Conservation (phyloP, 2,113 vertebrate species). For the Gila orcuttii region DNA sequence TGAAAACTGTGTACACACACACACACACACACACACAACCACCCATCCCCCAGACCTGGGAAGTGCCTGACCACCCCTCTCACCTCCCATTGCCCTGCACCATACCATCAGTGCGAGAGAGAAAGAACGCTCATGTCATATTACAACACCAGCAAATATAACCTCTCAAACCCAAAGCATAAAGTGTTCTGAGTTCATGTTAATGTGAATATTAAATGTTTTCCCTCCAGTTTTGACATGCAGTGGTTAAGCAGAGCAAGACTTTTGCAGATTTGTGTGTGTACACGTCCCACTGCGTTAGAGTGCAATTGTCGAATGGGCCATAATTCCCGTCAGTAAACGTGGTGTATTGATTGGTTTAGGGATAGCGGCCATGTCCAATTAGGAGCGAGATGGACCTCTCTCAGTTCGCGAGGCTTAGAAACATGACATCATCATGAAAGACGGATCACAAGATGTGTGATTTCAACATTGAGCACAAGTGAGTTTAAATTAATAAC, state of each 20-base stretch:
- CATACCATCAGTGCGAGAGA: constrained; percentile 21
- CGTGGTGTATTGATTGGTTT: constrained; percentile 33
- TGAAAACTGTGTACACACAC: constrained; percentile 56
- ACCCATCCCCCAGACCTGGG: constrained; percentile 57
- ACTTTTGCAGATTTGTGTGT: not conserved
- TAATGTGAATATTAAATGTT: constrained; percentile 17
- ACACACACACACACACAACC: constrained; percentile 46
- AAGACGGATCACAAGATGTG: not conserved
- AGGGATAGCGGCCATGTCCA: constrained; percentile 23
- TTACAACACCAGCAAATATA: constrained; percentile 16
- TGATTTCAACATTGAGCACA: not conserved
- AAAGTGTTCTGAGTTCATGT: not conserved
- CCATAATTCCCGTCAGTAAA: constrained; percentile 34
- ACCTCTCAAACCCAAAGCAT: not conserved
- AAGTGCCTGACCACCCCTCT: constrained; percentile 57
- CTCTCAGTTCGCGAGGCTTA: not conserved
- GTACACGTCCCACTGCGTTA: not conserved
- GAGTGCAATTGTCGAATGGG: constrained; percentile 30
- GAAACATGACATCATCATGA: constrained; percentile 27
- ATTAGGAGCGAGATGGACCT: constrained; percentile 25
- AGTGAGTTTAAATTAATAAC: not conserved
- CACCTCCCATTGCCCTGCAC: constrained; percentile 48
- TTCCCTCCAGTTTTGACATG: constrained; percentile 4
- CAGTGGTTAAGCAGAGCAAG: not conserved
- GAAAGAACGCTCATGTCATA: not conserved